Evolutionary conservation across 2,113 vertebrate genomes (phyloP).

Genomic region (Bungarus multicinctus): DNA sequence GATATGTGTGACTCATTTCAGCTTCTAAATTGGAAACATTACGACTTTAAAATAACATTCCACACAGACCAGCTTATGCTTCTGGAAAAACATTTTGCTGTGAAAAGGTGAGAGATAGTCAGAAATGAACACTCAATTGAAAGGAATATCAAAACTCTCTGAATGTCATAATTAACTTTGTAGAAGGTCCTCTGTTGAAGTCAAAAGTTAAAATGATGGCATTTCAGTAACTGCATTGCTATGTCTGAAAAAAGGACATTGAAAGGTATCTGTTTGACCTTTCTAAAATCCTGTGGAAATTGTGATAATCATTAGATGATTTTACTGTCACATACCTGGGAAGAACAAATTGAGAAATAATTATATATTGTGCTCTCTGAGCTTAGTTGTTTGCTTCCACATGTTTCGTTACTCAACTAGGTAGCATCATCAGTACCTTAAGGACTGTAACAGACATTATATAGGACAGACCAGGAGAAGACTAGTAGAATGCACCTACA

Average conservation of each 20-base stretch:
- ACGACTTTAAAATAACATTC: constrained; percentile 7
- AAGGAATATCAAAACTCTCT: background rate
- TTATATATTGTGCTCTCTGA: background rate
- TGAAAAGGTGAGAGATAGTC: constrained; percentile 6
- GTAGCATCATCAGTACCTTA: background rate
- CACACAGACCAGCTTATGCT: constrained; percentile 10
- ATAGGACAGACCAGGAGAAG: background rate
- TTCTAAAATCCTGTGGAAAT: background rate
- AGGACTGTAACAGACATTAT: background rate
- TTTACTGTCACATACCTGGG: background rate
- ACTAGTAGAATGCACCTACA: background rate
- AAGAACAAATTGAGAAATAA: background rate
- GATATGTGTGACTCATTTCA: background rate
- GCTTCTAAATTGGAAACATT: constrained; percentile 13
- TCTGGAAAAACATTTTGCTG: constrained; percentile 22
- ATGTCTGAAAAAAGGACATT: constrained; percentile 4
- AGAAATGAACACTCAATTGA: background rate
- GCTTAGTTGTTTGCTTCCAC: background rate
- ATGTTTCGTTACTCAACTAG: background rate
- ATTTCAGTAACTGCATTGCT: constrained; percentile 1
- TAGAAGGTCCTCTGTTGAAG: constrained; percentile 20
- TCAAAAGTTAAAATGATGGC: constrained; percentile 16
- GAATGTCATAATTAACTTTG: constrained; percentile 18
- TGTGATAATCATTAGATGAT: background rate
- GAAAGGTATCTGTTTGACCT: background rate